Evolutionary conservation across 2,113 vertebrate species (phyloP).

Genomic region (Thalassoma bifasciatum): DNA sequence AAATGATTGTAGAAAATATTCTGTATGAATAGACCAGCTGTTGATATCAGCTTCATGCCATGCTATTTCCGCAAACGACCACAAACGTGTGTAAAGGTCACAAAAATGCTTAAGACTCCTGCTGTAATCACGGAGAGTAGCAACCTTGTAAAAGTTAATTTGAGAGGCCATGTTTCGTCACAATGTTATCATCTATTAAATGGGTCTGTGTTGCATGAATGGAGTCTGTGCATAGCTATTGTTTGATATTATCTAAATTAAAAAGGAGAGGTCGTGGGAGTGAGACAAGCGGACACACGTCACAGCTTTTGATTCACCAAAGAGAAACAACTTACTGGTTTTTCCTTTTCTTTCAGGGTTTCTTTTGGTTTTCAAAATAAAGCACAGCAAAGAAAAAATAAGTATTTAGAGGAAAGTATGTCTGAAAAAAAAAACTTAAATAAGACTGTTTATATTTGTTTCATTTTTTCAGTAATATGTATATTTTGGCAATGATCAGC

Average conservation of each 20-base stretch:
- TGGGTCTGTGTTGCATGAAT: neutral
- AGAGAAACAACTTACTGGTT: neutral
- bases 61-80: neutral
- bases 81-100: neutral
- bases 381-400: too few relatives aligned
- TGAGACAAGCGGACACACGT: neutral
- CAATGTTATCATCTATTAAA: constrained; percentile 3
- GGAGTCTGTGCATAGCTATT: neutral
- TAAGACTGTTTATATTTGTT: too few relatives aligned
- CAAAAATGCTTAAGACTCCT: neutral
- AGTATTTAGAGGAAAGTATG: too few relatives aligned
- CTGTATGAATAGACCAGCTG: neutral
- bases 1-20: neutral
- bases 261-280: neutral
- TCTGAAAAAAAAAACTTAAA: too few relatives aligned
- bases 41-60: neutral
- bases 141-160: neutral
- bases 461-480: too few relatives aligned
- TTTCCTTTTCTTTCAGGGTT: too few relatives aligned
- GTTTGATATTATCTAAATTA: constrained; percentile 13
- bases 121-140: neutral
- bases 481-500: too few relatives aligned
- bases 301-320: too few relatives aligned
- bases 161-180: neutral
- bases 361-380: too few relatives aligned